A percentile compares a stretch with the other conserved stretches of the same genome.
Conservation (phyloP, 2,797 vertebrate genomes). For the Etheostoma nigrum region DNA sequence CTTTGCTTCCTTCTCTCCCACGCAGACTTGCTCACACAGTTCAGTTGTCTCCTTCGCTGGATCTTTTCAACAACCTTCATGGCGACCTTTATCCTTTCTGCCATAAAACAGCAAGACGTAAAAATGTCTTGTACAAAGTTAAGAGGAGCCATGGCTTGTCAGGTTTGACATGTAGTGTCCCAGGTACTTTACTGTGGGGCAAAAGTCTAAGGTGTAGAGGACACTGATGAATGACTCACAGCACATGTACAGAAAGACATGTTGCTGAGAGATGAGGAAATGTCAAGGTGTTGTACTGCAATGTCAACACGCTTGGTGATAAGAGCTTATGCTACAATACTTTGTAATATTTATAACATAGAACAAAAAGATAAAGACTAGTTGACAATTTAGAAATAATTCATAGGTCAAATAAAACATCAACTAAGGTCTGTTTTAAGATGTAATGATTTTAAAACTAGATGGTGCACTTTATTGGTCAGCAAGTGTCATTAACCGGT, state of each 20-base stretch:
- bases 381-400: too few species aligned
- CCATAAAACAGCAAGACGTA: conserved; percentile 63
- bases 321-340: conserved; percentile 14
- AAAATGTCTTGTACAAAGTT: conserved; percentile 64
- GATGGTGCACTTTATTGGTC: not conserved
- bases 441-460: not conserved
- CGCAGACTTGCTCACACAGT: conserved; percentile 19
- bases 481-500: not conserved
- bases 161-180: conserved; percentile 45
- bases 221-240: conserved; percentile 60
- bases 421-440: not conserved
- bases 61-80: conserved; percentile 55
- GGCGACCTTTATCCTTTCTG: conserved; percentile 70
- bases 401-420: not conserved
- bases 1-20: conserved; percentile 54
- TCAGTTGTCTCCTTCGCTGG: conserved; percentile 16
- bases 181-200: conserved; percentile 59
- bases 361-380: not conserved
- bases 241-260: conserved; percentile 31
- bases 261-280: conserved; percentile 34
- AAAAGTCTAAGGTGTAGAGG: conserved; percentile 71
- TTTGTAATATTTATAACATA: not conserved
- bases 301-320: not conserved
- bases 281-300: conserved; percentile 8
- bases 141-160: conserved; percentile 41